Base-by-base conservation (phyloP, 1,140 invertebrate species). In the Hesperophylax magnus region DNA sequence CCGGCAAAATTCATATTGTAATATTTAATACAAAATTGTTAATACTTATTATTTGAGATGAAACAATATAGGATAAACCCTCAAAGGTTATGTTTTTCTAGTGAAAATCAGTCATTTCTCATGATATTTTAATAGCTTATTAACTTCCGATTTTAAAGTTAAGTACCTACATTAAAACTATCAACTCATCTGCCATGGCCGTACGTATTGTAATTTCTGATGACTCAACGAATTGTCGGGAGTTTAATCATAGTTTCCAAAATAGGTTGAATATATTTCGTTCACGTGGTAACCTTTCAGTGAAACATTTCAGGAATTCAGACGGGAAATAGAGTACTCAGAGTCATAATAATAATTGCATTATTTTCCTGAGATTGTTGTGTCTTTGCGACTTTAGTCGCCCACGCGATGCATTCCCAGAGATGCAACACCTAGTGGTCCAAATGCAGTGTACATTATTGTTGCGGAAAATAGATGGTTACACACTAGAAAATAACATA, bases 321-420 rank as follows among this genome's bases (percentile, higher is more conserved):
- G 72, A 75, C 72, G 27, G 72, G 27, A 75, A 75, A 75, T 22
- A 31, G 18, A 47, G n/a, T 75, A n/a, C 15, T 0, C 24, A 8
- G 18, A 20, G 34, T 17, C 24, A 67, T 27, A 34, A 27, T 27
- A 27, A 27, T 27, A 27, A 67, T 67, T 17, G 27, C 67, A 71
- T 71, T 71, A 71, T 71, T 71, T 71, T n/a, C 63, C n/a, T 11
- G 47, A 71, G 7, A 22, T 24, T 71, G 67, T 71, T 71, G n/a
- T 52, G 67, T 71, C 67, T 71, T 22, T 9, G 67, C 14, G 3
- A 15, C 17, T 67, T 67, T 2, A 15, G 11, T 5, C 63, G 14
- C 63, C 63, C 63, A 34, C 63, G 31, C 63, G 17, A 52, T 34
- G 67, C 67, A 71, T 71, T 71, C 67, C 53, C 31, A n/a, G 31